Conservation (phyloP, 2,797 vertebrate genomes). For the Sebastes matsubarae region DNA sequence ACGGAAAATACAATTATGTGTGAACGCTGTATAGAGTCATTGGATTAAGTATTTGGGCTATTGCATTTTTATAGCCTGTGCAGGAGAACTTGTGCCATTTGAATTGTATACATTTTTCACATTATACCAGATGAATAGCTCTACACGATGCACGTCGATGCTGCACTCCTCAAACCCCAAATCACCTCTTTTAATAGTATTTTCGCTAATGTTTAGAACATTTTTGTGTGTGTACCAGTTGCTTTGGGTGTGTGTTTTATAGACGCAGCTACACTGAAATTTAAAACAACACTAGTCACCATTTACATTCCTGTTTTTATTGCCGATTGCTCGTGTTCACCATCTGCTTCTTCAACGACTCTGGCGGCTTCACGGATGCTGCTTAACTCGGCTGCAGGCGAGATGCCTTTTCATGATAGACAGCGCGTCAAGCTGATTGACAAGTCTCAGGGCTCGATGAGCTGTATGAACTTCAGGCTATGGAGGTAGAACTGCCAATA, state of each 20-base stretch:
- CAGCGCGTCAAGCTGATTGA: slow-evolving; percentile 12
- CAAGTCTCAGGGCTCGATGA: background rate
- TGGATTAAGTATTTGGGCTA: slow-evolving; percentile 9
- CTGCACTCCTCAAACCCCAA: background rate
- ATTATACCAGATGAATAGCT: background rate
- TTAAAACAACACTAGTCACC: background rate
- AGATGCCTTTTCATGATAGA: background rate
- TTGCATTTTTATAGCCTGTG: background rate
- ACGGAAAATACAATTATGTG: background rate
- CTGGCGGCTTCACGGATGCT: background rate
- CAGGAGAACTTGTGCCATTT: background rate
- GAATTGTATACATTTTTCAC: background rate
- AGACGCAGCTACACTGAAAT: background rate
- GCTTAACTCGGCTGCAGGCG: slow-evolving; percentile 7
- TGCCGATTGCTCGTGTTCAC: slow-evolving; percentile 5
- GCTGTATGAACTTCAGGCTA: background rate
- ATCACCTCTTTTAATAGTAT: background rate
- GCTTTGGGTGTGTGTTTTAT: background rate
- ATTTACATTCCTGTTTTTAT: slow-evolving; percentile 21
- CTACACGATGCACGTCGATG: background rate
- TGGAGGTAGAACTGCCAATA: background rate
- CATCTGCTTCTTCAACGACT: slow-evolving; percentile 12
- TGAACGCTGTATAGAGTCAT: background rate
- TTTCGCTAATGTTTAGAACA: background rate
- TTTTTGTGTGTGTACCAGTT: background rate